These are phyloP conservation scores for Thermophis baileyi DNA, from an alignment of 2,113 vertebrate species.

Conservation along the genomic window DNA sequence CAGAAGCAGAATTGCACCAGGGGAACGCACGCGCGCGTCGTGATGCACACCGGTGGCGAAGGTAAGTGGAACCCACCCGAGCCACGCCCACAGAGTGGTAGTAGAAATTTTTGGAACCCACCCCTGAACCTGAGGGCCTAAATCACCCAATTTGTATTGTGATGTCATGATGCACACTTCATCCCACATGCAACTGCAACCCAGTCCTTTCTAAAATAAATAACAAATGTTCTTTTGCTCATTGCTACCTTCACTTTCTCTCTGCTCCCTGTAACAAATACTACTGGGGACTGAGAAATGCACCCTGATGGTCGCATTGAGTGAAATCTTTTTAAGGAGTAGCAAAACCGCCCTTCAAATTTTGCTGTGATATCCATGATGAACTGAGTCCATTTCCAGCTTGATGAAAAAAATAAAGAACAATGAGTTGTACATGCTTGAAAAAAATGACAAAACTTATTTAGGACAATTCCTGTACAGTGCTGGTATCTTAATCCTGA, in stretches of 20 bases:
- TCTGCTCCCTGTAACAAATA: background rate
- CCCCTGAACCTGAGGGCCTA: too few relatives aligned
- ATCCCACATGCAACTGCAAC: too few relatives aligned
- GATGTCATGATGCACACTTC: too few relatives aligned
- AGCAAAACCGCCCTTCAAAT: background rate
- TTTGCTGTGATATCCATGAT: background rate
- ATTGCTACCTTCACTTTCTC: background rate
- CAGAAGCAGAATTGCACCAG: too few relatives aligned
- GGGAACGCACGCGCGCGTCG: too few relatives aligned
- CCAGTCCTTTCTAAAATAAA: background rate
- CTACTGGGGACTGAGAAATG: background rate
- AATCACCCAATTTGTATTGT: too few relatives aligned
- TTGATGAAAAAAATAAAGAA: background rate
- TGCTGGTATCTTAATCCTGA: background rate
- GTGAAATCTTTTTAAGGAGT: background rate
- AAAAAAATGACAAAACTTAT: background rate
- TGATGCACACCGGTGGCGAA: too few relatives aligned
- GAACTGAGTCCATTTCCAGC: background rate
- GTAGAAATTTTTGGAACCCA: too few relatives aligned
- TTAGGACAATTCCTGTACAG: background rate
- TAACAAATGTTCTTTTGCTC: too few relatives aligned
- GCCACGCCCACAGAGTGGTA: too few relatives aligned
- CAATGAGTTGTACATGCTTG: background rate
- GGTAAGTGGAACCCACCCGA: too few relatives aligned
- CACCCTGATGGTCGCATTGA: background rate